Evolutionary conservation across 2,113 vertebrate genomes (phyloP).

Genomic region (Piaya cayana): DNA sequence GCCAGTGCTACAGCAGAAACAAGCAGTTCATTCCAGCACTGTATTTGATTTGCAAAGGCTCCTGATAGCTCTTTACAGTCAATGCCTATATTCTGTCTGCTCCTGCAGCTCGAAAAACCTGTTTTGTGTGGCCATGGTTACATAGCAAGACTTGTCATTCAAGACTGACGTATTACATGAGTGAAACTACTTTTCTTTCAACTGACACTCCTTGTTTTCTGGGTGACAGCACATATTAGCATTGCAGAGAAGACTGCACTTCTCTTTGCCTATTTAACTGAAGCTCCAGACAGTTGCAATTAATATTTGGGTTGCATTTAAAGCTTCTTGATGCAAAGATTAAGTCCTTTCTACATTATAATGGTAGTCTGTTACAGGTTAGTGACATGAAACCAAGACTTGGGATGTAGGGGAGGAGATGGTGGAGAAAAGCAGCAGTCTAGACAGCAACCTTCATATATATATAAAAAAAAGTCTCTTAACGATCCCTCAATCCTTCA

Average conservation of each 20-base stretch:
- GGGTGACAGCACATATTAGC: constrained; percentile 30
- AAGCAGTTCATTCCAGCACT: neutral
- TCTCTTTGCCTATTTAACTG: neutral
- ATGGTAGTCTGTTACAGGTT: neutral
- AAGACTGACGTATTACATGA: constrained; percentile 55
- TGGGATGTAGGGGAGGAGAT: rapidly evolving
- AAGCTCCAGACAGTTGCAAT: neutral
- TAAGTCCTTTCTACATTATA: neutral
- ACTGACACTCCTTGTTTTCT: constrained; percentile 65
- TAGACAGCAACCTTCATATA: neutral
- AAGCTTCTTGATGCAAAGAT: neutral
- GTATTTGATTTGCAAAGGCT: constrained; percentile 41
- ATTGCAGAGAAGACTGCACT: neutral
- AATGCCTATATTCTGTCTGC: constrained; percentile 48
- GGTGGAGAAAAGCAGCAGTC: neutral
- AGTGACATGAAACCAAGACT: neutral
- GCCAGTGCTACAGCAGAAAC: constrained; percentile 20
- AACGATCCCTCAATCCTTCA: neutral
- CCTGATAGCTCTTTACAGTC: constrained; percentile 10
- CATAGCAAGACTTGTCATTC: constrained; percentile 69
- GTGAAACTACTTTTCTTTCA: constrained; percentile 63
- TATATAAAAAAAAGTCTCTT: neutral
- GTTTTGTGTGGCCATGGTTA: constrained; percentile 80
- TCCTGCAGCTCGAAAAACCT: constrained; percentile 87
- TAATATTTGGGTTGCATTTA: neutral